phyloP scores from a whole-genome alignment of 2,797 vertebrate species.

The Toxotes lorentzi region DNA sequence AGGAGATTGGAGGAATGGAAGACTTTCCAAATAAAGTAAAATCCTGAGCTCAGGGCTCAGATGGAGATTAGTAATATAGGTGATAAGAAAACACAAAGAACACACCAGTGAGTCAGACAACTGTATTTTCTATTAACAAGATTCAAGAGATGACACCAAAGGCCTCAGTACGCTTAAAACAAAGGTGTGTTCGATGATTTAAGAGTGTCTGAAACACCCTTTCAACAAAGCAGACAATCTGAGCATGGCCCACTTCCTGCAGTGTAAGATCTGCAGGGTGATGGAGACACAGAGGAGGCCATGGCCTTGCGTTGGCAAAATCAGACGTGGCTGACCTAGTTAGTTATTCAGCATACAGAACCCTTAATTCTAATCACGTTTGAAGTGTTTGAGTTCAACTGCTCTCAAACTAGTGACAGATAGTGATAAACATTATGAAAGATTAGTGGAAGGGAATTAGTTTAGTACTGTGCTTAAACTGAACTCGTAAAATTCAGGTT shows the following conservation, averaged over 20 bases:
- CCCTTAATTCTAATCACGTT: neutral
- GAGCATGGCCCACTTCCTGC: neutral
- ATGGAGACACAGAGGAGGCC: neutral
- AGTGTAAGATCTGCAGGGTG: neutral
- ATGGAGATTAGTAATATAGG: conserved; percentile 46
- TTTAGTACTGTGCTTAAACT: neutral
- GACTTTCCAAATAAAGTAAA: conserved; percentile 53
- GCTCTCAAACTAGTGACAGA: neutral
- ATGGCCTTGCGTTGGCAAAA: neutral
- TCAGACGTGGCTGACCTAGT: neutral
- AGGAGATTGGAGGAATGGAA: conserved; percentile 49
- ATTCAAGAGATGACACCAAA: conserved; percentile 12
- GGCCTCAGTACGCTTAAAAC: neutral
- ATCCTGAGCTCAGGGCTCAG: conserved; percentile 45
- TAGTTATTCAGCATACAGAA: neutral
- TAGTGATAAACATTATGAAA: neutral
- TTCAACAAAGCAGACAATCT: conserved; percentile 7
- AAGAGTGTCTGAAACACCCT: neutral
- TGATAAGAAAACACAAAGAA: conserved; percentile 40
- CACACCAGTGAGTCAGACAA: neutral
- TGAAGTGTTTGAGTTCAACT: neutral
- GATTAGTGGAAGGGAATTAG: neutral
- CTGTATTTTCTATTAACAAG: conserved; percentile 10
- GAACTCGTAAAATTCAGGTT: neutral
- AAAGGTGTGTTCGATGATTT: neutral